Evolutionary conservation across 1,140 invertebrate species (phyloP), one percentile per base, ranked within the genome.

Genomic region (Plodia interpunctella): DNA sequence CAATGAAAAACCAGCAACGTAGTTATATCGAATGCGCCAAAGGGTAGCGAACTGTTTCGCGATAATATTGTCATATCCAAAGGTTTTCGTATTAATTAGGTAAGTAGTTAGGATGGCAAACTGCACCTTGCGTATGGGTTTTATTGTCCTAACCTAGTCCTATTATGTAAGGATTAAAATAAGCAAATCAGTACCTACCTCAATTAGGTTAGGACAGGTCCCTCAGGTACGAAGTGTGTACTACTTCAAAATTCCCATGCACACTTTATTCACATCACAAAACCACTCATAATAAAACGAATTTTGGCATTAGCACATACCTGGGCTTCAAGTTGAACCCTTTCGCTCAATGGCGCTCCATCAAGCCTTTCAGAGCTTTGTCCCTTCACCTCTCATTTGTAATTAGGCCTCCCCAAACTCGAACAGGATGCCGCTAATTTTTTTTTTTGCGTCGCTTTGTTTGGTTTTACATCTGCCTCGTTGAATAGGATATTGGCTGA

Each of bases 291-390:
- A 44, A 44, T 17, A 44, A 38, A 44, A 44, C 13, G 38, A 44
- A 44, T 44, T 44, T 44, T 44, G 38, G 61, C 75, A 66, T 75
- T 74, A 66, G 63, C 66, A 66, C 63, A 70, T 75, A 75, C 68
- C 70, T 72, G 58, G 53, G 60, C 57, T 70, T 51, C 66, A 72
- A 82, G 38, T 6, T 61, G 64, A 72, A 77, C 75, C 80, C 83
- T 81, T 83, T 84, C 76, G 78, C 21, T 86, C 78, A 84, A 86
- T 80, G 74, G 77, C 57, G 62, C 79, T 81, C 73, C 78, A 76
- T 82, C 80, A 80, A 73, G 62, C 67, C 72, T 65, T 80, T 82
- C 74, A 44, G 38, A 77, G 66, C 63, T 63, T 52, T 61, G 59
- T 69, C 60, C 25, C 62, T 55, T 73, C 74, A 76, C 65, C 74